Evolutionary conservation across 1,140 invertebrate genomes (phyloP).

Genomic region (Drosophila littoralis): DNA sequence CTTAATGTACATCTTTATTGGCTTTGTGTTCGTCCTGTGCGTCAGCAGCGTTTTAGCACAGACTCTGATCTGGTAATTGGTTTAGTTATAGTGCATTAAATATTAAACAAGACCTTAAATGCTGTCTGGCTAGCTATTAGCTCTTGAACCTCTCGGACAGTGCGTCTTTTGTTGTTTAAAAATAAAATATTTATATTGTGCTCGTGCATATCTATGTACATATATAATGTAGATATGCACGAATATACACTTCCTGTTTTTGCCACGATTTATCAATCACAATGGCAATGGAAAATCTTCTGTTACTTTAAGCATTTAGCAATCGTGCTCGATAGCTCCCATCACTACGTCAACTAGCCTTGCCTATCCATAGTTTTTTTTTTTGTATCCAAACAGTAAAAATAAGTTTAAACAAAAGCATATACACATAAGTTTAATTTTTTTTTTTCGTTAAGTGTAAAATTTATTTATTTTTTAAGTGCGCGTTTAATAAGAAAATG

Average conservation of each 20-base stretch:
- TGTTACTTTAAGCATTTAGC: constrained; percentile 3
- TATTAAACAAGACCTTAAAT: background rate
- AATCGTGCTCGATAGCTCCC: constrained; percentile 36
- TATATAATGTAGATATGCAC: constrained; percentile 4
- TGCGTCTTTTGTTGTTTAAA: background rate
- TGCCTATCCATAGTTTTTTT: constrained; percentile 67
- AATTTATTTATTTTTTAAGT: constrained; percentile 80
- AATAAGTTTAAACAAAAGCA: constrained; percentile 75
- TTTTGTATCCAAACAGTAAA: constrained; percentile 76
- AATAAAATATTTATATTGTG: background rate
- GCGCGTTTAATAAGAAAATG: constrained; percentile 79
- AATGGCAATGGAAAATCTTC: constrained; percentile 41
- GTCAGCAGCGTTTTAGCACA: constrained; percentile 45
- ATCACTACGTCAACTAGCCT: constrained; percentile 49
- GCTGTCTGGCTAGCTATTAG: background rate
- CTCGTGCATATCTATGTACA: constrained; percentile 6
- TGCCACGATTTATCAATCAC: constrained; percentile 51
- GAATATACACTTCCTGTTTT: constrained; percentile 59
- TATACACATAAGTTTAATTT: constrained; percentile 74
- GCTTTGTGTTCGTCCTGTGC: constrained; percentile 48
- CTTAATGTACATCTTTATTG: constrained; percentile 49
- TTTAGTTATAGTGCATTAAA: constrained; percentile 1
- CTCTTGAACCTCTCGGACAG: constrained; percentile 1
- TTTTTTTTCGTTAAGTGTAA: constrained; percentile 79
- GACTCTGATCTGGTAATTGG: constrained; percentile 59